A percentile compares a stretch with the other conserved stretches of the same genome.
phyloP scores from a whole-genome alignment of 2,888 invertebrate species.

The Gnatocerus cornutus region DNA sequence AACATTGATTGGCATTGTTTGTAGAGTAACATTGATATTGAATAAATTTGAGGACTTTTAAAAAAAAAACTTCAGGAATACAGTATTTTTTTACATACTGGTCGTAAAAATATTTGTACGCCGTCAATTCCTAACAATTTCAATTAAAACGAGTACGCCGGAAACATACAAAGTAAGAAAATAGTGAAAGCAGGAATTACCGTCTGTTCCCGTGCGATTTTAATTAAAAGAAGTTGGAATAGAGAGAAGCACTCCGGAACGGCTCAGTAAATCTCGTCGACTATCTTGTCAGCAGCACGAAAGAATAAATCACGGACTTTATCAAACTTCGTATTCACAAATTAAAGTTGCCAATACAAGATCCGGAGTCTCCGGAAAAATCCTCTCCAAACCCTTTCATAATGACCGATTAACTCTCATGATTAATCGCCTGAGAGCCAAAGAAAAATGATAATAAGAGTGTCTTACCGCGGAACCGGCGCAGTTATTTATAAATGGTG shows the following conservation, averaged over 20 bases:
- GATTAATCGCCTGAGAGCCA: constrained; percentile 10
- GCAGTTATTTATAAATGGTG: constrained; percentile 29
- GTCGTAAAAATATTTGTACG: no score
- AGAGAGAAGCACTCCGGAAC: constrained; percentile 10
- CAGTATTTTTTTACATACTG: no score
- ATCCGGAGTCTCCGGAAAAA: neutral
- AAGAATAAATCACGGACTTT: constrained; percentile 24
- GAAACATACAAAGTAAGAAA: constrained; percentile 19
- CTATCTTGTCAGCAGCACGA: constrained; percentile 23
- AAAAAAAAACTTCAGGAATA: no score
- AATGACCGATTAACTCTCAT: constrained; percentile 21
- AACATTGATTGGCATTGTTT: no score
- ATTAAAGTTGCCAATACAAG: constrained; percentile 19
- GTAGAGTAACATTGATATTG: no score
- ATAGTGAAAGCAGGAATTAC: constrained; percentile 12
- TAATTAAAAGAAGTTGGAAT: constrained; percentile 32
- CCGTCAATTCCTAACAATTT: neutral
- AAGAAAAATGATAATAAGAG: constrained; percentile 30
- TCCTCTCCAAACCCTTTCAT: constrained; percentile 6
- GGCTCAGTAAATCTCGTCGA: constrained; percentile 31
- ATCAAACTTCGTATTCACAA: constrained; percentile 17
- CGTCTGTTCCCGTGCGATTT: constrained; percentile 5
- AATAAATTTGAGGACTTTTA: no score
- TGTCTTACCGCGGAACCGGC: constrained; percentile 19
- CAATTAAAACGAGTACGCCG: constrained; percentile 5